A percentile compares a stretch with the other conserved stretches of the same genome.
Conservation (phyloP, 92 coral and sea anemone species). For the Epizoanthus illoricatus region DNA sequence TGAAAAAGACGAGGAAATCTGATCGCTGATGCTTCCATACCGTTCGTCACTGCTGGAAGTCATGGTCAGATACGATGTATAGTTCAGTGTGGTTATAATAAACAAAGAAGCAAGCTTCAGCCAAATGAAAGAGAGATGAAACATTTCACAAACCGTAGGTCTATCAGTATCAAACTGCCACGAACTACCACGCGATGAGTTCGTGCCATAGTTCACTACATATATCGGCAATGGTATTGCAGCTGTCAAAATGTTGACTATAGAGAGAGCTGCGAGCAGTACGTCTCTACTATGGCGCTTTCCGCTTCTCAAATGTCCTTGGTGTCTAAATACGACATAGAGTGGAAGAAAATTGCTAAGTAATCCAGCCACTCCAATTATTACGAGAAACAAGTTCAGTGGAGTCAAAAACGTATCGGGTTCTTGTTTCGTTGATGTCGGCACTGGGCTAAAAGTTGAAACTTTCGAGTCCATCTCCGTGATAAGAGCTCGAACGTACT, state of each 20-base stretch:
- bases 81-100: slow-evolving; percentile 72
- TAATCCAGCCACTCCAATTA: slow-evolving; percentile 60
- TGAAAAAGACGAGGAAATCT: slow-evolving; percentile 70
- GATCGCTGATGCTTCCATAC: slow-evolving; percentile 67
- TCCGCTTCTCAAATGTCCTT: slow-evolving; percentile 50
- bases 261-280: slow-evolving; percentile 61
- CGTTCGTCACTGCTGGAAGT: slow-evolving; percentile 35
- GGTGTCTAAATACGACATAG: slow-evolving; percentile 59
- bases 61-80: slow-evolving; percentile 64
- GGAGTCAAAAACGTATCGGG: slow-evolving; percentile 45
- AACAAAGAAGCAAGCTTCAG: slow-evolving; percentile 73
- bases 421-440: slow-evolving; percentile 14
- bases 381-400: slow-evolving; percentile 60
- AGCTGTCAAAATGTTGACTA: slow-evolving; percentile 63
- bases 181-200: background rate
- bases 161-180: slow-evolving; percentile 32
- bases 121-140: slow-evolving; percentile 79
- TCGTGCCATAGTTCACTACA: slow-evolving; percentile 48
- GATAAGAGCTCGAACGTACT: background rate
- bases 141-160: slow-evolving; percentile 83
- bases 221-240: slow-evolving; percentile 72
- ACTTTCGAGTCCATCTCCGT: background rate
- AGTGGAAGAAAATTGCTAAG: slow-evolving; percentile 61
- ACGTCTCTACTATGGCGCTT: slow-evolving; percentile 68
- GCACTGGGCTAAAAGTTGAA: background rate